Evolutionary conservation across 37 sponge, comb jelly and placozoan genomes (phyloP).

Genomic region (Axinella damicornis): DNA sequence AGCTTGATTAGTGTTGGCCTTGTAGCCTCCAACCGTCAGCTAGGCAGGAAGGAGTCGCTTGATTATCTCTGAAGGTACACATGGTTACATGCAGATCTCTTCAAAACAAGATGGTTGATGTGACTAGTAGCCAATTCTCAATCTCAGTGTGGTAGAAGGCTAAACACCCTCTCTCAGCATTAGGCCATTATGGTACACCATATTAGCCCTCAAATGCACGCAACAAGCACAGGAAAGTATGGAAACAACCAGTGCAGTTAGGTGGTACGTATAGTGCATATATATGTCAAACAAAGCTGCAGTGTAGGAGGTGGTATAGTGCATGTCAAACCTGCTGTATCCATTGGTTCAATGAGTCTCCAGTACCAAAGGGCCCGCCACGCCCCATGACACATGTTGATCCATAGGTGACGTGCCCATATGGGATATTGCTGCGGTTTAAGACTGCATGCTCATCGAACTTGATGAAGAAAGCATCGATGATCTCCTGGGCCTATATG

Average conservation of each 20-base stretch:
- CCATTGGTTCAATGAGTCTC: slow-evolving; percentile 64
- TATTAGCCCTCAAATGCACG: too few relatives aligned
- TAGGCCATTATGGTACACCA: too few relatives aligned
- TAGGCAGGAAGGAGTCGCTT: not conserved
- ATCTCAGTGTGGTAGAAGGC: too few relatives aligned
- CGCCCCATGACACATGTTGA: slow-evolving; percentile 45
- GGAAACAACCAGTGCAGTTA: too few relatives aligned
- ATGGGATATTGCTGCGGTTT: slow-evolving; percentile 54
- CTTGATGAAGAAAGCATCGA: slow-evolving; percentile 64
- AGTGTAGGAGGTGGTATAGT: too few relatives aligned
- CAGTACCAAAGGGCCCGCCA: slow-evolving; percentile 60
- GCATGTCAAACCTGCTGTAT: slow-evolving; percentile 65
- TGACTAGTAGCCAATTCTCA: too few relatives aligned
- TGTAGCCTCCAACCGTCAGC: slow-evolving; percentile 59
- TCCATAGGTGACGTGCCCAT: slow-evolving; percentile 51
- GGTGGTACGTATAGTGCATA: too few relatives aligned
- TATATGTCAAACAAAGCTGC: too few relatives aligned
- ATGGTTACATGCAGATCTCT: not conserved
- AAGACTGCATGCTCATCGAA: slow-evolving; percentile 61
- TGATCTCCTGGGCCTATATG: slow-evolving; percentile 69
- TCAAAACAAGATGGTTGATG: not conserved
- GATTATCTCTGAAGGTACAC: not conserved
- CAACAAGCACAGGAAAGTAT: too few relatives aligned
- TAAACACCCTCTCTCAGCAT: too few relatives aligned
- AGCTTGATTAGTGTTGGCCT: not conserved